Evolutionary conservation across 2,888 invertebrate species (phyloP).

Genomic region (Tuta absoluta): DNA sequence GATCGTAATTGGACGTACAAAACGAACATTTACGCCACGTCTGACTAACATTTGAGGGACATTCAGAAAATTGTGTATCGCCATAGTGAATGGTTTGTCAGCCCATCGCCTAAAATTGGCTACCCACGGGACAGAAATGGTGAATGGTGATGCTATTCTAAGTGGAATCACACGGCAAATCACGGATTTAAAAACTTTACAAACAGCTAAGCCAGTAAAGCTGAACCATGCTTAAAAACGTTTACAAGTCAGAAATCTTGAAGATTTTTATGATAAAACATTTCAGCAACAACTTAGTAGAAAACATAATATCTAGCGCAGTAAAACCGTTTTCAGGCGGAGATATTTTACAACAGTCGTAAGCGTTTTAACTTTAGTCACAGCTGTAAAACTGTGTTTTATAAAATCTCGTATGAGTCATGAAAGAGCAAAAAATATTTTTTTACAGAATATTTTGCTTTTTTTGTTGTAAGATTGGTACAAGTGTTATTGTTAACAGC

Average conservation of each 20-base stretch:
- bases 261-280: not conserved
- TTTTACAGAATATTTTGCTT: not conserved
- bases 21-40: too few relatives aligned
- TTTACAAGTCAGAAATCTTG: not conserved
- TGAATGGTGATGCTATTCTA: too few relatives aligned
- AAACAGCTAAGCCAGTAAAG: too few relatives aligned
- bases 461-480: not conserved
- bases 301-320: slow-evolving; percentile 3
- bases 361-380: slow-evolving; percentile 10
- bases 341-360: slow-evolving; percentile 2
- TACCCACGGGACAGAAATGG: too few relatives aligned
- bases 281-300: not conserved
- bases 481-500: not conserved
- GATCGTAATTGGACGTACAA: too few relatives aligned
- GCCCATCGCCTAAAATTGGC: too few relatives aligned
- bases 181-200: too few relatives aligned
- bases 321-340: slow-evolving; percentile 4
- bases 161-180: too few relatives aligned
- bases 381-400: slow-evolving; percentile 3
- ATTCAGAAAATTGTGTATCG: too few relatives aligned
- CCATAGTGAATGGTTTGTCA: too few relatives aligned
- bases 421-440: not conserved
- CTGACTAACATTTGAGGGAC: too few relatives aligned
- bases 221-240: too few relatives aligned
- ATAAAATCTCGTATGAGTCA: slow-evolving; percentile 10